A percentile compares a stretch with the other conserved stretches of the same genome.
Conservation (phyloP, 2,888 invertebrate genomes). For the Malacosoma neustria region DNA sequence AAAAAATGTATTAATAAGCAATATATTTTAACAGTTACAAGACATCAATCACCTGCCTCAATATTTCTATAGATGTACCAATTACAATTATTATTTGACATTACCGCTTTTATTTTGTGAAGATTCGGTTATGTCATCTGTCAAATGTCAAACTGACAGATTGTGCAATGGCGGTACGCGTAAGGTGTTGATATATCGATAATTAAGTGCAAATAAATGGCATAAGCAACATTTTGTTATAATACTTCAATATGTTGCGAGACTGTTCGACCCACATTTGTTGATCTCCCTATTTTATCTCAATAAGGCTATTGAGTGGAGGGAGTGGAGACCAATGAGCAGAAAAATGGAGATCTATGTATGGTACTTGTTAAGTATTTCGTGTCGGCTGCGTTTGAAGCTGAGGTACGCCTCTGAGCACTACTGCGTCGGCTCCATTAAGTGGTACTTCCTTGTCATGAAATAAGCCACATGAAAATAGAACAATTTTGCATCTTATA, state of each 20-base stretch:
- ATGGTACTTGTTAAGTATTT: no score
- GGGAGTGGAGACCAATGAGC: no score
- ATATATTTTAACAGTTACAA: not conserved
- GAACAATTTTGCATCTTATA: no score
- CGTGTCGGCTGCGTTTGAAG: no score
- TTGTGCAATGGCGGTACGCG: not conserved
- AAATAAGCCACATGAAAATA: no score
- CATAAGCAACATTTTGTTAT: not conserved
- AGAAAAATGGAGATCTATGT: no score
- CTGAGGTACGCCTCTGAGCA: no score
- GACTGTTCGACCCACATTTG: not conserved
- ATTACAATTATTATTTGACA: not conserved
- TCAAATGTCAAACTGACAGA: not conserved
- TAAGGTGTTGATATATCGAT: not conserved
- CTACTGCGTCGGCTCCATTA: no score
- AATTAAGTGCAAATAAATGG: not conserved
- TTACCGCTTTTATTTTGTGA: not conserved
- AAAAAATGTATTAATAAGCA: no score
- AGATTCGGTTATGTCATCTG: not conserved
- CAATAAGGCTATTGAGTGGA: no score
- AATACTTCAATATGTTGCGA: not conserved
- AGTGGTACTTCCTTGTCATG: no score
- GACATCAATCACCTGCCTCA: not conserved
- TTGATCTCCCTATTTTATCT: no score
- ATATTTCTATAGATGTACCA: not conserved